Evolutionary conservation across 2,888 invertebrate genomes (phyloP).

Genomic region (Microctonus hyperodae): DNA sequence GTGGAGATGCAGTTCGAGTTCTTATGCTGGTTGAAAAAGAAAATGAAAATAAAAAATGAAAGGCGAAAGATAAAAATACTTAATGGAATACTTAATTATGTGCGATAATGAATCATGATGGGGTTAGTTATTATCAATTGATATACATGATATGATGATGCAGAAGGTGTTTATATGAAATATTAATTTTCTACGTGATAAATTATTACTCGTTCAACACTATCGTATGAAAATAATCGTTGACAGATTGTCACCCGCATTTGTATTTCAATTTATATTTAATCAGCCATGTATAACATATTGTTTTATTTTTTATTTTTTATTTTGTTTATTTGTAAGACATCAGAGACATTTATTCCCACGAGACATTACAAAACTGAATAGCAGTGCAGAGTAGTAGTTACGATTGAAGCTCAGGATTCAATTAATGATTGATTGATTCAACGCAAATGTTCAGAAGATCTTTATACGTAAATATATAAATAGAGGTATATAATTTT

Average conservation of each 20-base stretch:
- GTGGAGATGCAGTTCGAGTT: not conserved
- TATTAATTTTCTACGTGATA: not conserved
- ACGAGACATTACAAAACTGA: conserved; percentile 16
- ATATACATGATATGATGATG: not conserved
- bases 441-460: not conserved
- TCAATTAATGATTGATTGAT: conserved; percentile 19
- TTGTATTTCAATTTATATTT: not conserved
- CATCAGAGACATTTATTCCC: conserved; percentile 14
- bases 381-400: not conserved
- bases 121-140: too few species aligned
- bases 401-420: not conserved
- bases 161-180: not conserved
- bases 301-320: too few species aligned
- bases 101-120: too few species aligned
- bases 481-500: not conserved
- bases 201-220: not conserved
- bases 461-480: too few species aligned
- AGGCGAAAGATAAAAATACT: too few species aligned
- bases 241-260: conserved; percentile 9
- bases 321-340: not conserved
- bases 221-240: not conserved
- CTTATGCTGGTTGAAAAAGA: not conserved
- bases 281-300: not conserved
- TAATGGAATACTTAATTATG: too few species aligned
- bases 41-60: too few species aligned